These are phyloP conservation scores for Pelecanus crispus DNA, from an alignment of 2,113 vertebrate genomes.

Conservation along the genomic window DNA sequence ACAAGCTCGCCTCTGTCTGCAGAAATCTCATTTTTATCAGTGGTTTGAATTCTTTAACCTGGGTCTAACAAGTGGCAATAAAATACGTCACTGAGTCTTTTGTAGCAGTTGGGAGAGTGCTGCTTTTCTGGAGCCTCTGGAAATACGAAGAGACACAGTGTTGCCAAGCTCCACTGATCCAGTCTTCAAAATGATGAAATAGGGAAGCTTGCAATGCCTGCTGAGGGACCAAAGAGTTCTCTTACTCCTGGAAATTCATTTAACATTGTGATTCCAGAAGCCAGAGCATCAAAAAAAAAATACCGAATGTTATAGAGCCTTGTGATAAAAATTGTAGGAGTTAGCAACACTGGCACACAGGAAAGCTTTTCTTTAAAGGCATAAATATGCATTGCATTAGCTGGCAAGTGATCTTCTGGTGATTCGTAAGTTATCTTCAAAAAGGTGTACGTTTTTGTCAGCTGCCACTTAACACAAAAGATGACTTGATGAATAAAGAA, in stretches of 20 bases:
- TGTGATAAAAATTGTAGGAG: background rate
- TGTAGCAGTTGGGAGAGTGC: background rate
- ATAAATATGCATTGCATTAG: background rate
- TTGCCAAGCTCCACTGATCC: background rate
- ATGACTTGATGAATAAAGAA: background rate
- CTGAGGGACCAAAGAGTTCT: background rate
- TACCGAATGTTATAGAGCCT: background rate
- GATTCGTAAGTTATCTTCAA: background rate
- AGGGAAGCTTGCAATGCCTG: background rate
- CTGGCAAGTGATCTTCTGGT: background rate
- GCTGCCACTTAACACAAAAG: background rate
- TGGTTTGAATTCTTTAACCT: background rate
- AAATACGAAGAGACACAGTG: background rate
- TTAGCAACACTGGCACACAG: background rate
- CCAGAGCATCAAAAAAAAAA: background rate
- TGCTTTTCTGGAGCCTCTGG: background rate
- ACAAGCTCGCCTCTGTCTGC: background rate
- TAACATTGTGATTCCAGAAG: background rate
- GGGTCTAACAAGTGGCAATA: background rate
- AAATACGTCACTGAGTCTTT: background rate
- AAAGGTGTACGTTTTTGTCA: background rate
- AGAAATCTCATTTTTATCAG: background rate
- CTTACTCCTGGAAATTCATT: background rate
- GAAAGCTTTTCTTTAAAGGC: background rate
- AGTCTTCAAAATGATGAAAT: background rate